A percentile compares a stretch with the other conserved stretches of the same genome.
Evolutionary conservation across 2,797 vertebrate genomes (phyloP).

Genomic region (Cuculus canorus): DNA sequence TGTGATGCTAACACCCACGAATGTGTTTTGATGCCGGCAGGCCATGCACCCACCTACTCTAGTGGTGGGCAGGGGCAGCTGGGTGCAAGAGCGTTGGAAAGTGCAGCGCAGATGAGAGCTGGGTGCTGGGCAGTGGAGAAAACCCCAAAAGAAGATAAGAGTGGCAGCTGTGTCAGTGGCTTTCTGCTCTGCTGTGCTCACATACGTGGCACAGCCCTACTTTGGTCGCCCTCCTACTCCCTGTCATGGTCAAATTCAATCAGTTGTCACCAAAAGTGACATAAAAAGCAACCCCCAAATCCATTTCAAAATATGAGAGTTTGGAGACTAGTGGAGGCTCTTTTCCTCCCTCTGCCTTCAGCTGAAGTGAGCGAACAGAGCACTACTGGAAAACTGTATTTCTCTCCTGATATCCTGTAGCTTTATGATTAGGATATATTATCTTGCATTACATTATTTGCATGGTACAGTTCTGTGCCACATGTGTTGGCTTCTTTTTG

Average conservation of each 20-base stretch:
- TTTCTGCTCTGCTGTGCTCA: background rate
- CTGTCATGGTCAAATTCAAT: background rate
- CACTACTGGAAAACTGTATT: background rate
- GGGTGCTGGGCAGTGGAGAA: background rate
- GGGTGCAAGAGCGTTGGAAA: background rate
- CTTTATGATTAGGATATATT: background rate
- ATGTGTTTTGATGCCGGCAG: background rate
- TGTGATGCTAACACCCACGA: background rate
- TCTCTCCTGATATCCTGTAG: background rate
- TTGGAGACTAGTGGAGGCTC: background rate
- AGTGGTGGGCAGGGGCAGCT: background rate
- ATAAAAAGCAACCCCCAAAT: background rate
- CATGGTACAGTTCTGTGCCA: background rate
- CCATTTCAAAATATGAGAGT: background rate
- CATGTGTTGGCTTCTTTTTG: slow-evolving; percentile 11
- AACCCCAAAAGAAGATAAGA: background rate
- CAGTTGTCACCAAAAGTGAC: background rate
- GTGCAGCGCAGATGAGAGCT: background rate
- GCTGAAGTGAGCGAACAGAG: background rate
- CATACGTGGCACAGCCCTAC: background rate
- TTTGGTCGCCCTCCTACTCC: background rate
- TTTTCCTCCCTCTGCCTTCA: background rate
- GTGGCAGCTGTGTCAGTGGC: background rate
- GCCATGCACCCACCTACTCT: background rate
- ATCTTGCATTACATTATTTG: background rate